These are phyloP conservation scores for Scotopteryx bipunctaria DNA, from an alignment of 2,888 invertebrate genomes.

Conservation along the genomic window DNA sequence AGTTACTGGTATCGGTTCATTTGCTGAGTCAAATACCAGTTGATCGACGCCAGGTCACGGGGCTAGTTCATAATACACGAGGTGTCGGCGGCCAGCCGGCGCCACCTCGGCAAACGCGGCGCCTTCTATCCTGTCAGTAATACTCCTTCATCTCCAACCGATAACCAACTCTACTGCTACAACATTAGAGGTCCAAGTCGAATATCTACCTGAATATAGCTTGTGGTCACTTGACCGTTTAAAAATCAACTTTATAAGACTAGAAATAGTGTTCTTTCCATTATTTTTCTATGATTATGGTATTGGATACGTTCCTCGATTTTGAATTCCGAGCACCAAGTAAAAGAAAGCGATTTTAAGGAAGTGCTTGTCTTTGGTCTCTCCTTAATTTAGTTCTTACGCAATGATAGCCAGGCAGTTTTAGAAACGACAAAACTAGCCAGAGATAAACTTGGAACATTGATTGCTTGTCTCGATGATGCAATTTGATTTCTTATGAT, in stretches of 20 bases:
- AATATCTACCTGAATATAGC: conserved; percentile 41
- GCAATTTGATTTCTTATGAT: conserved; percentile 4
- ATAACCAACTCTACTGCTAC: conserved; percentile 41
- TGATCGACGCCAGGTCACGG: conserved; percentile 80
- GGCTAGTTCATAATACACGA: conserved; percentile 82
- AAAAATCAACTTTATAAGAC: conserved; percentile 45
- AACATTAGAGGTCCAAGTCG: conserved; percentile 36
- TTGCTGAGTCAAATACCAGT: conserved; percentile 76
- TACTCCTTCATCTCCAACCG: conserved; percentile 38
- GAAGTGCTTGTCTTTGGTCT: conserved; percentile 64
- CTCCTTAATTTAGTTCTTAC: conserved; percentile 60
- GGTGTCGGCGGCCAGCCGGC: conserved; percentile 81
- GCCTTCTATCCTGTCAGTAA: conserved; percentile 77
- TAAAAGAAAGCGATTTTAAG: conserved; percentile 78
- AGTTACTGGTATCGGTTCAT: conserved; percentile 61
- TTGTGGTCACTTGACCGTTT: conserved; percentile 48
- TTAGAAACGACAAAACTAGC: not conserved
- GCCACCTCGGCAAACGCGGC: conserved; percentile 77
- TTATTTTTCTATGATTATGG: conserved; percentile 32
- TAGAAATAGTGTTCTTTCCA: conserved; percentile 38
- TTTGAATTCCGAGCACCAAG: conserved; percentile 75
- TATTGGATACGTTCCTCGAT: conserved; percentile 71
- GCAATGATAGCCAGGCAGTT: conserved; percentile 37
- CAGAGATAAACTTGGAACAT: not conserved
- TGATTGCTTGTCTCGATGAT: not conserved